Base-by-base conservation (phyloP, 2,888 invertebrate genomes). In the Eilema griseolum region DNA sequence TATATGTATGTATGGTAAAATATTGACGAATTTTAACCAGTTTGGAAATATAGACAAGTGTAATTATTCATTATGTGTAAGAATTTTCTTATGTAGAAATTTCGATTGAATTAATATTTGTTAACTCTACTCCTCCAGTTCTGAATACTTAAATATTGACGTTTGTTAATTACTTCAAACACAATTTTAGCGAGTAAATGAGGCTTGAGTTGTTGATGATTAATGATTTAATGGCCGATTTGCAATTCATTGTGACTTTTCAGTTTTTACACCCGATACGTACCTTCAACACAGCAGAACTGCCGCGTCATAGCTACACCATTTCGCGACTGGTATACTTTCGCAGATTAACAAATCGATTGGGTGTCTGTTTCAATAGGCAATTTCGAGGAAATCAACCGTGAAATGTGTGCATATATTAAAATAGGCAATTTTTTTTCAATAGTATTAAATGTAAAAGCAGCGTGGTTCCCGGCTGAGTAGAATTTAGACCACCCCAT, bases 131-230 rank as follows among this genome's bases (percentile, higher is more conserved):
- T 0, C 20, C 46, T 46, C 20, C 12, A 7, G 46, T 52, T 52
- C n/a, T n/a, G n/a, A n/a, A n/a, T n/a, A n/a, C n/a, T n/a, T n/a
- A 1, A n/a, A 52, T 52, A 52, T n/a, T 52, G 52, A n/a, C 52
- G n/a, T 52, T 41, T 52, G 52, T 2, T 20, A 52, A 52, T 52
- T 20, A 52, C 52, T 7, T n/a, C 52, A 52, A n/a, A 52, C 10
- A 52, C n/a, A 52, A 52, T 52, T 52, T n/a, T 10, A n/a, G 52
- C n/a, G n/a, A n/a, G 52, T 52, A 52, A 52, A 52, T n/a, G n/a
- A 52, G 10, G n/a, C 52, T 8, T 8, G 52, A 52, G 52, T 52
- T 52, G 16, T 8, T 52, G n/a, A 52, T 52, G 52, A 52, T 52
- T 52, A 52, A 52, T 52, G n/a, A 52, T 8, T 52, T n/a, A n/a